Conservation (phyloP, 2,797 vertebrate species). For the Babyrousa celebensis region DNA sequence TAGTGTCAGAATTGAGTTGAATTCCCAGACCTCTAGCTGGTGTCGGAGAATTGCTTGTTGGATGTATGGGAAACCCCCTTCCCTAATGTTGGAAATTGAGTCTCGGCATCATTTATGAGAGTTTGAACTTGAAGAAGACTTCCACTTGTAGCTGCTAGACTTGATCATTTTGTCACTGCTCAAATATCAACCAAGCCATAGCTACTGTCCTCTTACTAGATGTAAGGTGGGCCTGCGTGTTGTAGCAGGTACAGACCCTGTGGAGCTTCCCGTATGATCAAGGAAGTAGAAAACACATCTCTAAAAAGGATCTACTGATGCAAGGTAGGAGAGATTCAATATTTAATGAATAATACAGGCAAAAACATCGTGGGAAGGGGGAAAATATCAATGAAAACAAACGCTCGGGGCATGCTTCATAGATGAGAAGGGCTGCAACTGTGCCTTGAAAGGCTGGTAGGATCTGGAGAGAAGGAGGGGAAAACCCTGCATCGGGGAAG, state of each 20-base stretch:
- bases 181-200: background rate
- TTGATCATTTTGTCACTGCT: constrained; percentile 24
- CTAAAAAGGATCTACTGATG: constrained; percentile 16
- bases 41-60: background rate
- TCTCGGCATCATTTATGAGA: background rate
- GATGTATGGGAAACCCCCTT: background rate
- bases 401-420: background rate
- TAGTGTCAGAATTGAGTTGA: background rate
- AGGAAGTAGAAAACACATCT: constrained; percentile 45
- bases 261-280: background rate
- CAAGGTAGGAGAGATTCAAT: background rate
- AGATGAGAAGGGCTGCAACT: constrained; percentile 16
- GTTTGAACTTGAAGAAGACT: constrained; percentile 58
- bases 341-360: constrained; percentile 20
- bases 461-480: background rate
- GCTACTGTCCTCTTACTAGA: background rate
- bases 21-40: background rate
- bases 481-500: background rate
- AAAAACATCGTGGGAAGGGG: constrained; percentile 20
- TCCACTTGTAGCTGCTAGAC: background rate
- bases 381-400: constrained; percentile 2
- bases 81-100: background rate
- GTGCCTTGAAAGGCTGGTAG: background rate
- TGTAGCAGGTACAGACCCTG: background rate
- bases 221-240: background rate